These are phyloP conservation scores for Cheilosia soror DNA, from an alignment of 2,888 invertebrate species.

Conservation along the genomic window DNA sequence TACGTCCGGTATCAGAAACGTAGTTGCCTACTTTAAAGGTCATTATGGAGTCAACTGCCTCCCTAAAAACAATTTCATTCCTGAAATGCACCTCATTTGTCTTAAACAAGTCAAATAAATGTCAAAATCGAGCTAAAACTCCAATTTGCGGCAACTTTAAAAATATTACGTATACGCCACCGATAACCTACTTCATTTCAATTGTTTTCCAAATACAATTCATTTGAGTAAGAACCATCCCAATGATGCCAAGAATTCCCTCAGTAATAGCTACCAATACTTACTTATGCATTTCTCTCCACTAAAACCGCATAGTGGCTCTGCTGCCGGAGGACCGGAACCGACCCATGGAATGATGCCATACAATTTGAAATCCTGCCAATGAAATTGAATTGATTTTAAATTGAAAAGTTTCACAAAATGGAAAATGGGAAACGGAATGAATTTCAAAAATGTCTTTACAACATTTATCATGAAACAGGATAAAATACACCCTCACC, in stretches of 20 bases:
- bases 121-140: too few species aligned
- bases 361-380: slow-evolving; percentile 90
- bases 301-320: slow-evolving; percentile 94
- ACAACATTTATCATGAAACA: neutral
- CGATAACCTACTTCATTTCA: neutral
- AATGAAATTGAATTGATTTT: slow-evolving; percentile 50
- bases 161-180: too few species aligned
- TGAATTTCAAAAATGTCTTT: neutral
- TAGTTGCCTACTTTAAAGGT: too few species aligned
- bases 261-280: slow-evolving; percentile 81
- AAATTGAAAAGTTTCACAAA: neutral
- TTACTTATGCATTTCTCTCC: slow-evolving; percentile 96
- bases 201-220: neutral
- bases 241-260: neutral
- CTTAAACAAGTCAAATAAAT: too few species aligned
- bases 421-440: neutral
- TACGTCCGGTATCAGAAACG: too few species aligned
- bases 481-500: slow-evolving; percentile 58
- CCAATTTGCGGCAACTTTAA: too few species aligned
- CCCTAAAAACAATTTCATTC: too few species aligned
- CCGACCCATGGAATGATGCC: slow-evolving; percentile 91
- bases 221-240: too few species aligned
- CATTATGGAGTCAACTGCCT: too few species aligned
- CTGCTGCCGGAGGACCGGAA: slow-evolving; percentile 91
- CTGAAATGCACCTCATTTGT: too few species aligned